Evolutionary conservation across 2,797 vertebrate species (phyloP).

Genomic region (Vespertilio murinus): DNA sequence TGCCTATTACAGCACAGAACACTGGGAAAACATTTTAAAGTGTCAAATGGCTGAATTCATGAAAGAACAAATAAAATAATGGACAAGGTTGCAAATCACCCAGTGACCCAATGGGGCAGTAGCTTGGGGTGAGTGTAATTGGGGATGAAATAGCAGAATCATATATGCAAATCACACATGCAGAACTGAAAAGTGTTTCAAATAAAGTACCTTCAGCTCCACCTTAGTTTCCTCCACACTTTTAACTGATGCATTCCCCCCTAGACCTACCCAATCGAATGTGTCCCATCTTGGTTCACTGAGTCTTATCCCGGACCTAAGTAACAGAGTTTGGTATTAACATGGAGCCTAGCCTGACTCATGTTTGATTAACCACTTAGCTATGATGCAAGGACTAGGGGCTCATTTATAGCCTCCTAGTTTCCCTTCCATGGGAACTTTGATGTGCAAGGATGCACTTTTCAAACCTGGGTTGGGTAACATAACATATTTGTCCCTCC

Average conservation of each 20-base stretch:
- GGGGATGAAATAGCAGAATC: background rate
- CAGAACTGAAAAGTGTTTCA: background rate
- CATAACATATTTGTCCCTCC: background rate
- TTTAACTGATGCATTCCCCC: background rate
- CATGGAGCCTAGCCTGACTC: background rate
- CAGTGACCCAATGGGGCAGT: background rate
- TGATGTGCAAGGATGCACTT: background rate
- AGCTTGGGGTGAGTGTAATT: background rate
- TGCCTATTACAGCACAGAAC: background rate
- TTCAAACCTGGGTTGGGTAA: background rate
- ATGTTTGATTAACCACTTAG: background rate
- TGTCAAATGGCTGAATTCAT: background rate
- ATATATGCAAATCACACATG: background rate
- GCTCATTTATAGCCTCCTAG: background rate
- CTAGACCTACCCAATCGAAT: background rate
- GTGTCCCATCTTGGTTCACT: background rate
- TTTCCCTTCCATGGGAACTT: background rate
- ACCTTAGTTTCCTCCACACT: background rate
- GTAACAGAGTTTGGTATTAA: background rate
- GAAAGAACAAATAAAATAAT: slow-evolving; percentile 5
- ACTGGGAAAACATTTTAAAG: background rate
- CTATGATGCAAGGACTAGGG: background rate
- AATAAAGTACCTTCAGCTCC: background rate
- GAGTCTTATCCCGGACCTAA: background rate
- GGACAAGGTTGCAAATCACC: background rate